Percentiles rank a stretch among this genome's conserved stretches.
phyloP scores from a whole-genome alignment of 2,888 invertebrate genomes.

The Platycheirus rosarum region DNA sequence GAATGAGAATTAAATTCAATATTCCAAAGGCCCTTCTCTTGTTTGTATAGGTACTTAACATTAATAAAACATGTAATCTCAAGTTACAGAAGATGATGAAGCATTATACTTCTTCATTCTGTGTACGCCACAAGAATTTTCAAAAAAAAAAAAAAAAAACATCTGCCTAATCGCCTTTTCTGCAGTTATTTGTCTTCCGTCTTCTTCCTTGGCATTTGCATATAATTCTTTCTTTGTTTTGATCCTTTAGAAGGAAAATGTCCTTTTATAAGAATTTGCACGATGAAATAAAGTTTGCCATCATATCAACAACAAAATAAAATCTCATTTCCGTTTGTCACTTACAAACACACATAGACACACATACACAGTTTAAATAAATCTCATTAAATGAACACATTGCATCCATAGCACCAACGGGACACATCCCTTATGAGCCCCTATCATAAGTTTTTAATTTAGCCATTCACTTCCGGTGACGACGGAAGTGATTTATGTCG shows the following conservation, averaged over 20 bases:
- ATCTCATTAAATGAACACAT: not conserved
- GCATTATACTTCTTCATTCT: not conserved
- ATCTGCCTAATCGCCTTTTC: not conserved
- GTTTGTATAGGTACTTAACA: not conserved
- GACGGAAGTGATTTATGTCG: conserved; percentile 55
- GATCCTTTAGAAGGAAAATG: not conserved
- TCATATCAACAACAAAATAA: not conserved
- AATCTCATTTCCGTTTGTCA: not conserved
- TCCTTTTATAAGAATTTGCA: not conserved
- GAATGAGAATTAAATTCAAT: not conserved
- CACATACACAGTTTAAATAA: too few species aligned
- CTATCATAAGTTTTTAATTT: not conserved
- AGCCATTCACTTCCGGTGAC: conserved; percentile 9
- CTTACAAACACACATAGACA: too few species aligned
- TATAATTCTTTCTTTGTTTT: not conserved
- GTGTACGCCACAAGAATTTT: not conserved
- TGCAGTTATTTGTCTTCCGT: conserved; percentile 1
- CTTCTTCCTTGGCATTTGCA: not conserved
- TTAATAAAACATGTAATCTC: not conserved
- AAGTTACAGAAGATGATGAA: not conserved
- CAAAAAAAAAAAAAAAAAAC: too few species aligned
- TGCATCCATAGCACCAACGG: not conserved
- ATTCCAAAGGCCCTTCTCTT: not conserved
- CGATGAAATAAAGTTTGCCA: conserved; percentile 7
- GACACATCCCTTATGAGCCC: not conserved